Evolutionary conservation across 1,140 invertebrate genomes (phyloP), one percentile per base, ranked within the genome.

Genomic region (Caenorhabditis tropicalis): DNA sequence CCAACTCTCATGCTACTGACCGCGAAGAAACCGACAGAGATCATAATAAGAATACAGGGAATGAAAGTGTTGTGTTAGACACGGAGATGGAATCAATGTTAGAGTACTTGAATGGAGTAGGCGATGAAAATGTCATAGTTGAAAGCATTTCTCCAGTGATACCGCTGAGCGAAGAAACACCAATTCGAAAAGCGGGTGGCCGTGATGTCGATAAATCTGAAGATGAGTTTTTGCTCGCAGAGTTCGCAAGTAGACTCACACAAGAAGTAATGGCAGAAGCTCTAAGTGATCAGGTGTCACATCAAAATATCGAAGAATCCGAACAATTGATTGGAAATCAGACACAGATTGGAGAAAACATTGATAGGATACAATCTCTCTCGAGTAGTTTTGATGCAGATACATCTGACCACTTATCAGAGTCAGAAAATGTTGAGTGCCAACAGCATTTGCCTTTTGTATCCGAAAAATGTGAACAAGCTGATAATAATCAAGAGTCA

Each of bases 31-130:
- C n/a, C n/a, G n/a, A n/a, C 58, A 4, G 58, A 58, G n/a, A 24
- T 2, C 2, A 58, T 15, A 5, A n/a, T n/a, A 7, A 15, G 7
- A 58, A 58, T 7, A 58, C 9, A 43, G 39, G 4, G 27, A 58
- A 33, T 19, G 21, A 16, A 19, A 65, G n/a, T 16, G 3, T 74
- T 19, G 65, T 43, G 1, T 31, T 74, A 19, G 65, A 74, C 15
- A 74, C 65, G 1, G 65, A 74, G 15, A 74, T 74, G 65, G 65
- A 74, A 24, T 31, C 27, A 24, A 74, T 74, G 79, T 27, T 81
- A n/a, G 46, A 49, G 4, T 33, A 81, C 21, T 15, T 81, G 16
- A 81, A 81, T 33, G 33, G 36, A 4, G 79, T 21, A 15, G 33
- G 24, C 7, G 79, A 21, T 16, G 79, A 24, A 79, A 27, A n/a